These are phyloP conservation scores for Meriones unguiculatus DNA, from an alignment of 2,113 vertebrate genomes.

Conservation along the genomic window DNA sequence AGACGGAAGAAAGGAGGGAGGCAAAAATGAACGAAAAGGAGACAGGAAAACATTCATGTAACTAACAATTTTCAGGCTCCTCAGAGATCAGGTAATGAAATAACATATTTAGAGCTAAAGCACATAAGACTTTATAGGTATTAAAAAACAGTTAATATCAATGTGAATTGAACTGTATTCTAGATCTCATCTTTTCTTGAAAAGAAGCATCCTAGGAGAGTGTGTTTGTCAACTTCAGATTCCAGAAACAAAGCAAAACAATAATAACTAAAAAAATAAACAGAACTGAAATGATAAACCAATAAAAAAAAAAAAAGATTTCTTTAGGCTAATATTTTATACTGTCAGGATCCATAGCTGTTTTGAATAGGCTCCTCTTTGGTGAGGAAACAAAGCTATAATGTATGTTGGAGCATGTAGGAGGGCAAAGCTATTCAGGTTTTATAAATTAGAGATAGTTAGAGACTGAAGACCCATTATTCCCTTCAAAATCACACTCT, in stretches of 20 bases:
- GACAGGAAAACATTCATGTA: neutral
- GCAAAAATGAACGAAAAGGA: no score
- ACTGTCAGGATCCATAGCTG: neutral
- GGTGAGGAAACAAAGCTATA: neutral
- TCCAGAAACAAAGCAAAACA: neutral
- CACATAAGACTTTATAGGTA: neutral
- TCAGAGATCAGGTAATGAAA: neutral
- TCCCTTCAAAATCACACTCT: neutral
- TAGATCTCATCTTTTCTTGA: neutral
- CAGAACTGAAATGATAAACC: neutral
- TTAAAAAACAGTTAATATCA: neutral
- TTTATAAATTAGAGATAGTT: neutral
- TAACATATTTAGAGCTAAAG: neutral
- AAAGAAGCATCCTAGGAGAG: neutral
- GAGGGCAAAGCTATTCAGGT: neutral
- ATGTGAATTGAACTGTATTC: neutral
- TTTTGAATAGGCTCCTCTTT: neutral
- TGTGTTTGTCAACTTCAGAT: neutral
- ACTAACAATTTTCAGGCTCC: neutral
- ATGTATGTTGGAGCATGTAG: no score
- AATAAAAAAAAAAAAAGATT: neutral
- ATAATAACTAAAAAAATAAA: neutral
- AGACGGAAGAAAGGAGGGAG: neutral
- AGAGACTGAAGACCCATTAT: rapidly evolving
- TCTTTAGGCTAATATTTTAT: neutral